phyloP scores from a whole-genome alignment of 1,140 invertebrate genomes.

The Macrocentrus cingulum region DNA sequence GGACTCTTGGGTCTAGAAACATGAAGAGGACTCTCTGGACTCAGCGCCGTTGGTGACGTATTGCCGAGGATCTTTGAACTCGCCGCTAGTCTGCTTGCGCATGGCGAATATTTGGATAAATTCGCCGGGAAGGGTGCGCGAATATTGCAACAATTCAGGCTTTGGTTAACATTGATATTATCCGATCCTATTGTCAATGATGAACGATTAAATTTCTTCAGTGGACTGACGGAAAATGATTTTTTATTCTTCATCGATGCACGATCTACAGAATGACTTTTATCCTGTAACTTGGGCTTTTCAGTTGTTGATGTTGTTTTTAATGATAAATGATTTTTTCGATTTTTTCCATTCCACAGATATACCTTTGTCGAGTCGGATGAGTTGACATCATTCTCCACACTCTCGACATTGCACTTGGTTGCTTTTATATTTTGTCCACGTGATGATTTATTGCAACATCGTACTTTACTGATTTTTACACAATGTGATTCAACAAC shows the following conservation, averaged over 20 bases:
- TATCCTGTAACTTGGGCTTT: constrained; percentile 27
- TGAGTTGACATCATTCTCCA: constrained; percentile 8
- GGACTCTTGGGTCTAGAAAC: constrained; percentile 42
- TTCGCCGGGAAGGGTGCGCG: background rate
- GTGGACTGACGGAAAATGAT: constrained; percentile 38
- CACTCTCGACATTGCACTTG: constrained; percentile 9
- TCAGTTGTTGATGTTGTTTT: constrained; percentile 7
- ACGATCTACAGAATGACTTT: constrained; percentile 36
- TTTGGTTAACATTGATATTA: constrained; percentile 44
- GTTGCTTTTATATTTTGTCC: constrained; percentile 27
- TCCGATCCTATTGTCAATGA: constrained; percentile 47
- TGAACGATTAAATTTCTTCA: constrained; percentile 49
- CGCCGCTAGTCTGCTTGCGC: constrained; percentile 52
- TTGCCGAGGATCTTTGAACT: constrained; percentile 53
- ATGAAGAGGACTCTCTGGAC: constrained; percentile 48
- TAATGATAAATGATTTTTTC: constrained; percentile 26
- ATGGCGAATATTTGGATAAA: constrained; percentile 56
- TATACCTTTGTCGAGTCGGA: constrained; percentile 24
- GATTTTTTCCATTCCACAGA: constrained; percentile 29
- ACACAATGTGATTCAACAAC: constrained; percentile 32
- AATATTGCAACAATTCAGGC: constrained; percentile 1
- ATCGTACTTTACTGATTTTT: constrained; percentile 33
- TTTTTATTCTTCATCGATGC: constrained; percentile 39
- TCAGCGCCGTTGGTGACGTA: constrained; percentile 29
- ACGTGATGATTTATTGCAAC: constrained; percentile 33